Percentiles rank a stretch among this genome's conserved stretches.
Evolutionary conservation across 2,113 vertebrate genomes (phyloP).

Genomic region (Rissa tridactyla): DNA sequence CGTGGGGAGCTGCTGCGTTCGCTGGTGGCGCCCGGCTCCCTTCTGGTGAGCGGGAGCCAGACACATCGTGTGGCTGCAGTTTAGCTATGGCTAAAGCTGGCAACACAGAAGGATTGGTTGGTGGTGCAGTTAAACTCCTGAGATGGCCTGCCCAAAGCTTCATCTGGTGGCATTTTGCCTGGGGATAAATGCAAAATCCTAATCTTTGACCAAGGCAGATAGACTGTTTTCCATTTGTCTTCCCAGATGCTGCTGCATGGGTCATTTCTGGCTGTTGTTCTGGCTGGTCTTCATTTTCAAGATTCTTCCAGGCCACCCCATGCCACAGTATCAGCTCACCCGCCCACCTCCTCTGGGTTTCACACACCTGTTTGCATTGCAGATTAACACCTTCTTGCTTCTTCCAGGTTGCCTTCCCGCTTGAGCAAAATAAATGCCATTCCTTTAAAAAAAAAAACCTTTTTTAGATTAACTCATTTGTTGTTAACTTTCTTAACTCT

Average conservation of each 20-base stretch:
- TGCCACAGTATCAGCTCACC: background rate
- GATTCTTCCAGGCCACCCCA: background rate
- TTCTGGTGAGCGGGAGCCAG: background rate
- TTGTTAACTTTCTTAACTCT: background rate
- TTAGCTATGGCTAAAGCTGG: background rate
- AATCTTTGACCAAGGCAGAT: background rate
- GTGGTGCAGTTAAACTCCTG: background rate
- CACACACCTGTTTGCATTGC: background rate
- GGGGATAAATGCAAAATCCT: background rate
- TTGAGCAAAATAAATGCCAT: background rate
- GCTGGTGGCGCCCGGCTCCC: fast-evolving
- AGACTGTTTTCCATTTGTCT: background rate
- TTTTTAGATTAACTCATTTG: background rate
- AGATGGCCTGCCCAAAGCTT: background rate
- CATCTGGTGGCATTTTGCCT: background rate
- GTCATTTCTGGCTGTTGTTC: background rate
- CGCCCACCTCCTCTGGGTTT: background rate
- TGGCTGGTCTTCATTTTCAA: background rate
- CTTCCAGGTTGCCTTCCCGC: background rate
- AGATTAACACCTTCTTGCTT: background rate
- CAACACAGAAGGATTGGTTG: background rate
- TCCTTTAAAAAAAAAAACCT: background rate
- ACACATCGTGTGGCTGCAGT: background rate
- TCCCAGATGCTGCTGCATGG: background rate
- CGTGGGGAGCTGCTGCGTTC: background rate